These are phyloP conservation scores for Mirza zaza DNA, from an alignment of 2,113 vertebrate species.

Conservation along the genomic window DNA sequence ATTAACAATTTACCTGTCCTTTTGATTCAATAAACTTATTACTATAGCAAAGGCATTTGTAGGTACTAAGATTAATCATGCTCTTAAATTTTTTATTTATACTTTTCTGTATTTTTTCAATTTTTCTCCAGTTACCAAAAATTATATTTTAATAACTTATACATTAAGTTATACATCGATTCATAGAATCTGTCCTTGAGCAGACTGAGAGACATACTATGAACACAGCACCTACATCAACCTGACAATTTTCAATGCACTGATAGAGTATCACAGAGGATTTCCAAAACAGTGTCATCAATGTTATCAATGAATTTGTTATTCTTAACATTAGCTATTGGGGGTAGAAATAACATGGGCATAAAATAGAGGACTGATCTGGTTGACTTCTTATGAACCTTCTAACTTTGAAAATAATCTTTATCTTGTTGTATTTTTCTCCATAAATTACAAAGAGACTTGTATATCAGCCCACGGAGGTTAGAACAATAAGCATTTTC, in stretches of 20 bases:
- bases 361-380: background rate
- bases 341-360: background rate
- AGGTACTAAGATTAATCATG: background rate
- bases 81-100: background rate
- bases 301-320: background rate
- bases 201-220: background rate
- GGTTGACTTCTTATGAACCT: background rate
- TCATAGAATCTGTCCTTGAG: background rate
- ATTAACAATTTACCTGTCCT: background rate
- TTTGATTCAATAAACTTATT: background rate
- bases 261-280: background rate
- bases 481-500: constrained; percentile 2
- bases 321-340: background rate
- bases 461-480: background rate
- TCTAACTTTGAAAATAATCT: constrained; percentile 30
- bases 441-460: background rate
- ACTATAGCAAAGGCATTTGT: background rate
- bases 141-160: background rate
- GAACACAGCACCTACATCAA: background rate
- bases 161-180: background rate
- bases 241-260: background rate
- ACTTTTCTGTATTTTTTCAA: background rate
- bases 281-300: background rate
- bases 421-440: background rate
- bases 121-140: background rate